phyloP scores from a whole-genome alignment of 2,797 vertebrate species.

The Bovichtus variegatus region DNA sequence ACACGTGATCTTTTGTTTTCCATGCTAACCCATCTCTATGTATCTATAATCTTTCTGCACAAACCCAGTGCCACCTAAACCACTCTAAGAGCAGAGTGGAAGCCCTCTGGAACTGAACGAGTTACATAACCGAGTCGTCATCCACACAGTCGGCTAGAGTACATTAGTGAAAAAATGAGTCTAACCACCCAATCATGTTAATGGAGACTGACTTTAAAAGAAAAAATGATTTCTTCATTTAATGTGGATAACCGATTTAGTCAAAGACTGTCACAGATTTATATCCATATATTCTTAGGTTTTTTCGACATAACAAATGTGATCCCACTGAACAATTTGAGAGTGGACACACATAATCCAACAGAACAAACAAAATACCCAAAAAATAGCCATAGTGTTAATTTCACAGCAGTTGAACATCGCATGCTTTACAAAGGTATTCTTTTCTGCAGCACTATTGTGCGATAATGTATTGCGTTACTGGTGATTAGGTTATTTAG shows the following conservation, averaged over 20 bases:
- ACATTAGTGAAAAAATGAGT: not conserved
- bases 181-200: not conserved
- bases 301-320: not conserved
- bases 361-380: not conserved
- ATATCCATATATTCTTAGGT: not conserved
- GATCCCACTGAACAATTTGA: not conserved
- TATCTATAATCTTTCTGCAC: not conserved
- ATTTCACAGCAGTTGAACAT: conserved; percentile 16
- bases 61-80: conserved; percentile 11
- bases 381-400: not conserved
- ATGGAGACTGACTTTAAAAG: not conserved
- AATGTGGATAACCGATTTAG: not conserved
- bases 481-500: conserved; percentile 12
- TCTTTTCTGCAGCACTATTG: conserved; percentile 14
- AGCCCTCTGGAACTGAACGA: conserved; percentile 6
- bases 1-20: not conserved
- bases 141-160: conserved; percentile 1
- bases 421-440: conserved; percentile 2
- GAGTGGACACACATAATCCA: not conserved
- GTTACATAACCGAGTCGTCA: conserved; percentile 21
- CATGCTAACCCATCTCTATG: not conserved
- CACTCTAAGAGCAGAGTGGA: not conserved
- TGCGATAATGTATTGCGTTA: conserved; percentile 25
- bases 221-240: not conserved
- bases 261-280: not conserved